Evolutionary conservation across 2,113 vertebrate genomes (phyloP).

Genomic region (Lutjanus erythropterus): DNA sequence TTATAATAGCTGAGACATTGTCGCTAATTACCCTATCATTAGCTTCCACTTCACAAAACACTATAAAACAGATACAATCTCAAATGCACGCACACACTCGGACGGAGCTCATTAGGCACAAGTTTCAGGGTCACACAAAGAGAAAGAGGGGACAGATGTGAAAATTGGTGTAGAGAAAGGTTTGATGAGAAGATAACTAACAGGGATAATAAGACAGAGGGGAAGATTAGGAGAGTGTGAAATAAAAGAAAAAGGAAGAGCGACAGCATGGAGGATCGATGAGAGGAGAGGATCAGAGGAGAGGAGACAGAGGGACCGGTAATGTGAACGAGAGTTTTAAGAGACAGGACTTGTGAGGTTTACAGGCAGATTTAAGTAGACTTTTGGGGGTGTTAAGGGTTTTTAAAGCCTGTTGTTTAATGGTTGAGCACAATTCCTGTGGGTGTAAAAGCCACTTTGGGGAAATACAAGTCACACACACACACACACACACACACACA

Average conservation of each 20-base stretch:
- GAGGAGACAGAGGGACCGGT: neutral
- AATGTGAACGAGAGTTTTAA: constrained; percentile 12
- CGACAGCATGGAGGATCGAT: neutral
- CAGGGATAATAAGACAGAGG: constrained; percentile 31
- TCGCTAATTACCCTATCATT: constrained; percentile 62
- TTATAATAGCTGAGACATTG: constrained; percentile 31
- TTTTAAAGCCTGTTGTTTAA: constrained; percentile 55
- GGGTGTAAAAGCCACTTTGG: constrained; percentile 38
- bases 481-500: neutral
- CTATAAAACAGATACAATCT: constrained; percentile 30
- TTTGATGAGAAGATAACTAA: constrained; percentile 60
- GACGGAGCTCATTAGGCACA: constrained; percentile 54
- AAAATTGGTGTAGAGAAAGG: constrained; percentile 36
- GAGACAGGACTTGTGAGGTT: constrained; percentile 47
- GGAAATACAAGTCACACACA: neutral
- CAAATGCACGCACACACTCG: constrained; percentile 18
- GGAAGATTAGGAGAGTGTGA: constrained; percentile 32
- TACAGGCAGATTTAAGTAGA: constrained; percentile 42
- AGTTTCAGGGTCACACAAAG: constrained; percentile 55
- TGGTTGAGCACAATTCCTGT: constrained; percentile 22
- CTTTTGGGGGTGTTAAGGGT: constrained; percentile 30
- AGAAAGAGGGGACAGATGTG: constrained; percentile 41
- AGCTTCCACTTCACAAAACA: constrained; percentile 45
- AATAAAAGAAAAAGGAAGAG: constrained; percentile 8
- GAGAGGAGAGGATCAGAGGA: constrained; percentile 6